Evolutionary conservation across 2,888 invertebrate species (phyloP).

Genomic region (Patella caerulea): DNA sequence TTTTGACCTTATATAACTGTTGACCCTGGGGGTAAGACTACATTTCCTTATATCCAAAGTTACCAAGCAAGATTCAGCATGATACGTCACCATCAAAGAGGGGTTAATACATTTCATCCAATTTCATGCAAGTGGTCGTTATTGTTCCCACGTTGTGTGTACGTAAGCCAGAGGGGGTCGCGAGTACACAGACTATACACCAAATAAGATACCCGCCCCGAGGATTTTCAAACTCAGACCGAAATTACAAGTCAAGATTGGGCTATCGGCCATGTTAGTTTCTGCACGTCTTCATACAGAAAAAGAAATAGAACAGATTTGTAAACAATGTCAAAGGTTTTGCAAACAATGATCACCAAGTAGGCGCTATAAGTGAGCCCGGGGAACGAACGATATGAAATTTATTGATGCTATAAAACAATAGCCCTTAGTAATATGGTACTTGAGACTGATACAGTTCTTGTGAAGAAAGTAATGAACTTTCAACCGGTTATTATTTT

Average conservation of each 20-base stretch:
- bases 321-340: conserved; percentile 25
- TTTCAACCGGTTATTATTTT: background rate
- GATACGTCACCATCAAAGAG: conserved; percentile 9
- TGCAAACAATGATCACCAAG: conserved; percentile 22
- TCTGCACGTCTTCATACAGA: conserved; percentile 7
- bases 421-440: conserved; percentile 1
- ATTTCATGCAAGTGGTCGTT: conserved; percentile 8
- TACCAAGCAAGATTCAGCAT: background rate
- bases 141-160: conserved; percentile 13
- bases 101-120: conserved; percentile 7
- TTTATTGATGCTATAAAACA: conserved; percentile 15
- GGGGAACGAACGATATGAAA: conserved; percentile 21
- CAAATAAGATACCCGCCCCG: conserved; percentile 2
- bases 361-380: conserved; percentile 23
- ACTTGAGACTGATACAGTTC: background rate
- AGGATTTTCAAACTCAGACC: conserved; percentile 10
- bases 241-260: conserved; percentile 12
- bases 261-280: conserved; percentile 10
- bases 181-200: conserved; percentile 12
- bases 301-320: conserved; percentile 11
- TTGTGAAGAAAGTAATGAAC: conserved; percentile 11
- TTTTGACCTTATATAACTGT: background rate
- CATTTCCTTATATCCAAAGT: conserved; percentile 3
- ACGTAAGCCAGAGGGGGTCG: conserved; percentile 12
- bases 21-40: conserved; percentile 2